Evolutionary conservation across 2,797 vertebrate species (phyloP).

Genomic region (Myotis findleyi): DNA sequence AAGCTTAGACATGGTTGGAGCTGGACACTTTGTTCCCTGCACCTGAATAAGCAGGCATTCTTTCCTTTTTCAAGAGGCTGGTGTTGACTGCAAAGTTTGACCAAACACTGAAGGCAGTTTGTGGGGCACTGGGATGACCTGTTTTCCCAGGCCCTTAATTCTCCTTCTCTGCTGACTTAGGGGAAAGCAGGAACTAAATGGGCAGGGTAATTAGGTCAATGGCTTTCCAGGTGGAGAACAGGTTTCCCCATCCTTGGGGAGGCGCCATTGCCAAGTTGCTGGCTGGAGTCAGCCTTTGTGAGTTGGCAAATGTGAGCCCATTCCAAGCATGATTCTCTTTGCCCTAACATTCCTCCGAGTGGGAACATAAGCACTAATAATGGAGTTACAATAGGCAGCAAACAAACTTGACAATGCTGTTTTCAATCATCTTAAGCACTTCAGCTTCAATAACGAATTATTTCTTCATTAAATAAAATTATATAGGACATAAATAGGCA

Average conservation of each 20-base stretch:
- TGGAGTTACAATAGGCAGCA: not conserved
- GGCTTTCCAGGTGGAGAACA: slow-evolving; percentile 45
- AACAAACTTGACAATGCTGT: not conserved
- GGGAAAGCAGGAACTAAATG: not conserved
- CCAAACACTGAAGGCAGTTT: not conserved
- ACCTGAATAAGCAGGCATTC: not conserved
- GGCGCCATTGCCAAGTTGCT: not conserved
- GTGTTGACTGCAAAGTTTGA: not conserved
- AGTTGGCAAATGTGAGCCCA: not conserved
- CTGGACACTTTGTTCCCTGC: not conserved
- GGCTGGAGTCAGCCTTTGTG: not conserved
- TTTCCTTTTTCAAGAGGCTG: not conserved
- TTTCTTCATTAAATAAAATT: not conserved
- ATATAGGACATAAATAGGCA: not conserved
- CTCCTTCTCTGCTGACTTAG: slow-evolving; percentile 58
- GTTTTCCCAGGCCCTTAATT: not conserved
- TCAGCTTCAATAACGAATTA: not conserved
- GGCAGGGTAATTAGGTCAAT: slow-evolving; percentile 47
- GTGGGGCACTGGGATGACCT: not conserved
- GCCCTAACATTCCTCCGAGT: not conserved
- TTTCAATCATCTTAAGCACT: not conserved
- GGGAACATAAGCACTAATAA: not conserved
- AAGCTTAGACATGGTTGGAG: not conserved
- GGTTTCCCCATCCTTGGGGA: slow-evolving; percentile 17
- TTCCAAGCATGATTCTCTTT: not conserved